These are phyloP conservation scores for Pristionchus exspectatus DNA, from an alignment of 2,888 invertebrate species.

Conservation along the genomic window DNA sequence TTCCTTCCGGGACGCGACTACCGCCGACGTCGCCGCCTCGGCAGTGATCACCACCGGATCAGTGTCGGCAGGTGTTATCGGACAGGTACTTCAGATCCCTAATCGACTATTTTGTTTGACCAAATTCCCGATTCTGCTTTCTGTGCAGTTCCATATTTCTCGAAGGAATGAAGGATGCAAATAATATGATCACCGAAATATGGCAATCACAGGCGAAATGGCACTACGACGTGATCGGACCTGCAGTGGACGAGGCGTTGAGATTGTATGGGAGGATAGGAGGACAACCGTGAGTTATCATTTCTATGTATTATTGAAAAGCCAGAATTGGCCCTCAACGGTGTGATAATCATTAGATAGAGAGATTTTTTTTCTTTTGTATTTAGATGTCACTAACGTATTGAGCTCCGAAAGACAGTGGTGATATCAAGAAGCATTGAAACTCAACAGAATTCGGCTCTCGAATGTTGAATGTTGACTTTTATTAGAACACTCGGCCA, in stretches of 20 bases:
- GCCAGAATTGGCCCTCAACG: too few species aligned
- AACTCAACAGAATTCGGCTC: too few species aligned
- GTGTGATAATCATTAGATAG: too few species aligned
- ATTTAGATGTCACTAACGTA: too few species aligned
- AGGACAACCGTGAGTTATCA: conserved; percentile 49
- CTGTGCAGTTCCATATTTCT: too few species aligned
- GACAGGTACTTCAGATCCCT: conserved; percentile 57
- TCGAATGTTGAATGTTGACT: too few species aligned
- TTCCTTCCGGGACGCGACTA: conserved; percentile 75
- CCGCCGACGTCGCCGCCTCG: conserved; percentile 70
- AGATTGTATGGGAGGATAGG: conserved; percentile 1
- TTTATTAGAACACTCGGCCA: too few species aligned
- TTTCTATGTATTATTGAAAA: too few species aligned
- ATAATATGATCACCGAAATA: not conserved
- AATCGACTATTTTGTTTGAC: not conserved
- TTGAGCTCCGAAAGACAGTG: too few species aligned
- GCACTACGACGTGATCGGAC: conserved; percentile 77
- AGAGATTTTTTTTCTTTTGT: too few species aligned
- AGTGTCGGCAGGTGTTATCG: conserved; percentile 58
- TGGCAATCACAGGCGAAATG: conserved; percentile 67
- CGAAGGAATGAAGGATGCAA: too few species aligned
- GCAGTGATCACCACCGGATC: conserved; percentile 70
- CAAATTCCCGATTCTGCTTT: not conserved
- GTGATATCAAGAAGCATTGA: too few species aligned
- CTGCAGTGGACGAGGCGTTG: conserved; percentile 70